These are phyloP conservation scores for Acanthosepion lycidas DNA, from an alignment of 2,888 invertebrate species.

Conservation along the genomic window DNA sequence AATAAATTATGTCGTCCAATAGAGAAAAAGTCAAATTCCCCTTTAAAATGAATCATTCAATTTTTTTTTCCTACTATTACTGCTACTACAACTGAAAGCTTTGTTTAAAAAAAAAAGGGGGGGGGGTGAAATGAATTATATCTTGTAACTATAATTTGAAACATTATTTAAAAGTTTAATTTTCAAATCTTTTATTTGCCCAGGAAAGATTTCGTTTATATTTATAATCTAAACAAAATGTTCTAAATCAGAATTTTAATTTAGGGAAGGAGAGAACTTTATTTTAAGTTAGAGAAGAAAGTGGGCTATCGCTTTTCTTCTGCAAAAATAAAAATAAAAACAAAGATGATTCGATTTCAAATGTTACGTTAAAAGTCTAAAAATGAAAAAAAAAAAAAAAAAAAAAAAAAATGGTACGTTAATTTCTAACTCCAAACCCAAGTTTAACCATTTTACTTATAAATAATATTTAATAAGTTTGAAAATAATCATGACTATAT, in stretches of 20 bases:
- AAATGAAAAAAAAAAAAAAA: neutral
- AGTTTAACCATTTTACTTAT: too few species aligned
- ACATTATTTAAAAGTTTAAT: too few species aligned
- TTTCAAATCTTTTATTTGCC: too few species aligned
- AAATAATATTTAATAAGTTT: too few species aligned
- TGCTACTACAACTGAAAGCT: constrained; percentile 16
- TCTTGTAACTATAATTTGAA: neutral
- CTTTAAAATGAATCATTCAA: constrained; percentile 25
- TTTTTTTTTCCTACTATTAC: neutral
- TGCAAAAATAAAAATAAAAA: too few species aligned
- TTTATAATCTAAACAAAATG: too few species aligned
- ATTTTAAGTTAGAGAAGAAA: too few species aligned
- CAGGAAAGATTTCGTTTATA: too few species aligned
- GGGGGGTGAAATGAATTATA: neutral
- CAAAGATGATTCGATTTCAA: neutral
- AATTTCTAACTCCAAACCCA: neutral
- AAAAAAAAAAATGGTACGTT: neutral
- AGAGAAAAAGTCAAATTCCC: constrained; percentile 21
- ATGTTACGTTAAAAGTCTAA: neutral
- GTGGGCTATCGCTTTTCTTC: too few species aligned
- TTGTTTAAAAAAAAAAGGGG: neutral
- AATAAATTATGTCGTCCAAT: neutral
- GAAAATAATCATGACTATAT: too few species aligned
- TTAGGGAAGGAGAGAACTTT: too few species aligned
- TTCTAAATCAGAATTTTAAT: too few species aligned